A percentile compares a stretch with the other conserved stretches of the same genome.
phyloP scores from a whole-genome alignment of 2,113 vertebrate genomes.

The Tachycineta bicolor region DNA sequence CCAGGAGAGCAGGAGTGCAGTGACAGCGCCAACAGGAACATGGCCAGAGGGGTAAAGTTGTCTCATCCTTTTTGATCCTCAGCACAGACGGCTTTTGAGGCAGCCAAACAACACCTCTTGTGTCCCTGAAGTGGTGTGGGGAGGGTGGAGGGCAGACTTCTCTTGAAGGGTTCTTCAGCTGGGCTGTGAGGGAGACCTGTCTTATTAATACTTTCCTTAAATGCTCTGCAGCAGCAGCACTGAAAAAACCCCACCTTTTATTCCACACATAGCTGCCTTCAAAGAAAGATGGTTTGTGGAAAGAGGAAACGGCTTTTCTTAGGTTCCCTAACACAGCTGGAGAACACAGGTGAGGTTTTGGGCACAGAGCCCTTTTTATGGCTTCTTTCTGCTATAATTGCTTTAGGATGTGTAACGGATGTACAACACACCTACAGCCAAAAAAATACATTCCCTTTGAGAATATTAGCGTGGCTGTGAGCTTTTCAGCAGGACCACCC shows the following conservation, averaged over 20 bases:
- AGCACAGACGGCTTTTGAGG: background rate
- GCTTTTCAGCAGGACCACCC: background rate
- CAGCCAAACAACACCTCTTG: background rate
- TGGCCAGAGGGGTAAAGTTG: background rate
- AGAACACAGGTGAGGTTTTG: constrained; percentile 47
- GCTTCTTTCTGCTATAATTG: background rate
- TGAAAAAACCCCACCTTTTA: background rate
- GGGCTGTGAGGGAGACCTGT: background rate
- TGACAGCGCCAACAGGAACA: background rate
- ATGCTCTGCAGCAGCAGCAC: background rate
- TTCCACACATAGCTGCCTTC: constrained; percentile 25
- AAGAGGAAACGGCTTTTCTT: constrained; percentile 58
- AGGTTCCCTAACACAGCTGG: constrained; percentile 38
- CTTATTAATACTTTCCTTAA: constrained; percentile 27
- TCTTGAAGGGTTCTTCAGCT: background rate
- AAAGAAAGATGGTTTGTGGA: constrained; percentile 36
- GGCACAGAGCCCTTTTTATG: constrained; percentile 25
- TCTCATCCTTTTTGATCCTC: constrained; percentile 1
- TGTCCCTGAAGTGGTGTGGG: background rate
- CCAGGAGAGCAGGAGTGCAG: background rate
- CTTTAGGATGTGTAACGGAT: constrained; percentile 18
- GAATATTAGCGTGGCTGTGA: background rate
- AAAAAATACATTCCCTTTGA: background rate
- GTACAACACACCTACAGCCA: background rate
- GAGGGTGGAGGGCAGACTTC: background rate